phyloP scores from a whole-genome alignment of 1,140 invertebrate genomes.

The Drosophila malerkotliana region DNA sequence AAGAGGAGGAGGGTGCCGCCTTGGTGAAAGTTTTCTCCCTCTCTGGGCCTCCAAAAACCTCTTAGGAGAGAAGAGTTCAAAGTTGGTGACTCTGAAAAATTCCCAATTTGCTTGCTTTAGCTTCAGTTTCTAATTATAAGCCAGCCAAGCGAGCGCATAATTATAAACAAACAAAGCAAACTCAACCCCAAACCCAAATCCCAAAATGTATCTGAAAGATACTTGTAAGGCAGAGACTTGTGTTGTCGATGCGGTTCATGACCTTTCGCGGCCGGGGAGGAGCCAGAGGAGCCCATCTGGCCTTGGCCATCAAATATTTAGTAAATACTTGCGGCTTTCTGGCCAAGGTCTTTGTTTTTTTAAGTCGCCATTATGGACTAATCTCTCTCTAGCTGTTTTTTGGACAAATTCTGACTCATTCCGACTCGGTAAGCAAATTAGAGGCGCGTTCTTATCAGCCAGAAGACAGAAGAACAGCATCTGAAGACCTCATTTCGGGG shows the following conservation, averaged over 20 bases:
- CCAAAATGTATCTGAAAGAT: conserved; percentile 42
- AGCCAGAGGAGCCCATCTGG: conserved; percentile 18
- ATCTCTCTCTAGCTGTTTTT: conserved; percentile 9
- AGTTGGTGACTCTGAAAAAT: conserved; percentile 52
- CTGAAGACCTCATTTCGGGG: conserved; percentile 32
- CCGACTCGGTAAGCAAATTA: conserved; percentile 1
- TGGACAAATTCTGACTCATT: conserved; percentile 23
- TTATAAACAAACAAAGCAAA: conserved; percentile 68
- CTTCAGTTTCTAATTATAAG: conserved; percentile 68
- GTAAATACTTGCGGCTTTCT: conserved; percentile 29
- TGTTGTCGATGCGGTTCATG: conserved; percentile 50
- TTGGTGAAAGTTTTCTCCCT: conserved; percentile 29
- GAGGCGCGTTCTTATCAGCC: conserved; percentile 26
- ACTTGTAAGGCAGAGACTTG: conserved; percentile 19
- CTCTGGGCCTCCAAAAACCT: background rate
- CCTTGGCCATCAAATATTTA: conserved; percentile 50
- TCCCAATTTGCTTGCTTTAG: conserved; percentile 18
- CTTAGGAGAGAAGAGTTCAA: conserved; percentile 38
- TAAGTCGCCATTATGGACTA: background rate
- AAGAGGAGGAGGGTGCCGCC: background rate
- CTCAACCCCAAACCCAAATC: conserved; percentile 22
- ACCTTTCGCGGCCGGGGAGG: conserved; percentile 48
- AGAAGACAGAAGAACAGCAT: conserved; percentile 16
- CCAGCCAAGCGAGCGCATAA: conserved; percentile 65
- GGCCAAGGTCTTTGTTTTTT: background rate